A percentile compares a stretch with the other conserved stretches of the same genome.
Evolutionary conservation across 1,140 invertebrate genomes (phyloP).

Genomic region (Anoplophora glabripennis): DNA sequence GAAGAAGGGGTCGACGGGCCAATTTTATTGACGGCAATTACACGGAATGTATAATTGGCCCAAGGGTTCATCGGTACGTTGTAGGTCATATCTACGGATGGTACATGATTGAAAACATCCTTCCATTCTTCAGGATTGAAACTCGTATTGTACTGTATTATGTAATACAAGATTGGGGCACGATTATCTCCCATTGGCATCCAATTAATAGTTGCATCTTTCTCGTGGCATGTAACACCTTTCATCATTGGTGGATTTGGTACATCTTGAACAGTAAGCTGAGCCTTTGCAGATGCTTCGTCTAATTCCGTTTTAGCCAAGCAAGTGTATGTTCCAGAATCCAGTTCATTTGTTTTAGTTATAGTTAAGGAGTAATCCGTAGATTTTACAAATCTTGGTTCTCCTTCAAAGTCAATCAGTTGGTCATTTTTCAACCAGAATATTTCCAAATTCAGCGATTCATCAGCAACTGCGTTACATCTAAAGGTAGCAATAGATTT

Average conservation of each 20-base stretch:
- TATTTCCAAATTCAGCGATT: slow-evolving; percentile 74
- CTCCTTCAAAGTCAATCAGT: slow-evolving; percentile 81
- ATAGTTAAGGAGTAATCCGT: slow-evolving; percentile 93
- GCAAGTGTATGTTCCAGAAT: slow-evolving; percentile 95
- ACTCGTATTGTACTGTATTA: slow-evolving; percentile 91
- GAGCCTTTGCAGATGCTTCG: slow-evolving; percentile 76
- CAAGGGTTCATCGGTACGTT: slow-evolving; percentile 78
- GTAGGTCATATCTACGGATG: slow-evolving; percentile 76
- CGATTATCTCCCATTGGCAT: slow-evolving; percentile 88
- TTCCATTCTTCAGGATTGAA: slow-evolving; percentile 94
- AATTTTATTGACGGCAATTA: slow-evolving; percentile 91
- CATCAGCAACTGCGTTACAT: slow-evolving; percentile 87
- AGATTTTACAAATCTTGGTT: slow-evolving; percentile 77
- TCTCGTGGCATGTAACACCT: slow-evolving; percentile 64
- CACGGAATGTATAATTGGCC: slow-evolving; percentile 96
- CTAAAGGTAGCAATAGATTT: slow-evolving; percentile 87
- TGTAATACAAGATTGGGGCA: slow-evolving; percentile 87
- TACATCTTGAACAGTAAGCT: slow-evolving; percentile 88
- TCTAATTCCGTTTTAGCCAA: slow-evolving; percentile 90
- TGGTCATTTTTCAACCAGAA: slow-evolving; percentile 85
- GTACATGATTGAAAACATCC: slow-evolving; percentile 68
- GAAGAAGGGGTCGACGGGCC: slow-evolving; percentile 82
- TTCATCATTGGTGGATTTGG: slow-evolving; percentile 77
- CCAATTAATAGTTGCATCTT: slow-evolving; percentile 79
- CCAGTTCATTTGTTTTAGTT: slow-evolving; percentile 88